Base-by-base conservation (phyloP, 1,140 invertebrate genomes). In the Atta cephalotes region DNA sequence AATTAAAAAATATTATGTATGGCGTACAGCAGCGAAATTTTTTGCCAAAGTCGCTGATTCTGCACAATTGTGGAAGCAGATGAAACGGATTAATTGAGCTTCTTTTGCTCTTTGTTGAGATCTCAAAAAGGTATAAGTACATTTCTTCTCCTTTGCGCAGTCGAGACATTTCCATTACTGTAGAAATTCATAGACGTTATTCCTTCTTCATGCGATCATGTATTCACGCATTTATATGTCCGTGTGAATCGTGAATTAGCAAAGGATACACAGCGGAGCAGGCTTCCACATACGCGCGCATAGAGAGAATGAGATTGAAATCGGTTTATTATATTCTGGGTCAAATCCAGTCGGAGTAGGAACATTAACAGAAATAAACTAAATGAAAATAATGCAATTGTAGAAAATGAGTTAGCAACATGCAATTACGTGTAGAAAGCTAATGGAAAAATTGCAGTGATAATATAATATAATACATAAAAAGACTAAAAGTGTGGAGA, bases 31-130 rank as follows among this genome's bases (percentile, higher is more conserved):
- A 18, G 49, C 10, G 12, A 56, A 70, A 80, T 35, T 80, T 35
- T 80, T 70, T 10, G 12, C 35, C 14, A 70, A 70, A 35, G 2
- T n/a, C 10, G 16, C 31, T 56, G 16, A 0, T n/a, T 71, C 5
- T 35, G 45, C 12, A 35, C 51, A 39, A n/a, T 72, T 10, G 56
- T 45, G 21, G 16, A 39, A 56, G 21, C 6, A 45, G 35, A 81
- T 81, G 51, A 45, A 81, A 72, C 39, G 6, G 66, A 35, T 72
- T 81, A 81, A 72, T 81, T 72, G 51, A 81, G 79, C 65, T 72
- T 81, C 71, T 51, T 72, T 71, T 28, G 51, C 66, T 31, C 31
- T 39, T 31, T 45, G 9, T 71, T 71, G 65, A 81, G 56, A 81
- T 71, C 10, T 72, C 66, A 81, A 72, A 81, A 35, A 35, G 66